Evolutionary conservation across 64 coral and sea anemone species (phyloP), one percentile per base, ranked within the genome.

Genomic region (Platygyra sinensis): DNA sequence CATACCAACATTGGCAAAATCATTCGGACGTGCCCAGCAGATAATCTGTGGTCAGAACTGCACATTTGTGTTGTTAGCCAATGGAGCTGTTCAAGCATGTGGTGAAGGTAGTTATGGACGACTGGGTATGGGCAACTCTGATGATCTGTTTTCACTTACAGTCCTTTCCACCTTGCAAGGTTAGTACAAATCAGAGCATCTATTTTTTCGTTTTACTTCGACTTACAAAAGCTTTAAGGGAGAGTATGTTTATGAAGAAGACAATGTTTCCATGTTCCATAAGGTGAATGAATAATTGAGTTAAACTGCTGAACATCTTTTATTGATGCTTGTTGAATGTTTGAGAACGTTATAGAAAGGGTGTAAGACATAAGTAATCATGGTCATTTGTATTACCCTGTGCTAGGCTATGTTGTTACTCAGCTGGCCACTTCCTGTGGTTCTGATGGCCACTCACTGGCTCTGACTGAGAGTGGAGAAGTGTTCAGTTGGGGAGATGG

Each of bases 401-500:
- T 57, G 54, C 10, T 42, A 96, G 94, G 94, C 11, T 96, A 96
- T 52, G 80, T 96, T 17, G 94, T 96, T 19, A 93, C 93, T 75
- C 94, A 96, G 42, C 63, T 96, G 32, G 94, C 91, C 31, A 90
- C 94, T 3, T 96, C 94, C 63, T 86, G 83, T 62, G 94, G 94
- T 63, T 96, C 94, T 30, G 94, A 96, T 74, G 94, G 94, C 14
- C 94, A 96, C 65, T 96, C 94, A 1, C 75, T 96, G 13, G 94
- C 94, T 32, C 32, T 96, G 38, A 96, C 94, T 19, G 94, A 96
- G 22, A 96, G 94, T 57, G 91, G 91, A 14, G 94, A 96, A 61
- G 94, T 96, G 74, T 96, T 96, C 30, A 96, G 94, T 33, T 96
- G 94, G 94, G 94, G 94, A 19, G 94, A 96, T 72, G 94, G 94